phyloP scores from a whole-genome alignment of 2,888 invertebrate genomes.

The Eumerus sabulonum region DNA sequence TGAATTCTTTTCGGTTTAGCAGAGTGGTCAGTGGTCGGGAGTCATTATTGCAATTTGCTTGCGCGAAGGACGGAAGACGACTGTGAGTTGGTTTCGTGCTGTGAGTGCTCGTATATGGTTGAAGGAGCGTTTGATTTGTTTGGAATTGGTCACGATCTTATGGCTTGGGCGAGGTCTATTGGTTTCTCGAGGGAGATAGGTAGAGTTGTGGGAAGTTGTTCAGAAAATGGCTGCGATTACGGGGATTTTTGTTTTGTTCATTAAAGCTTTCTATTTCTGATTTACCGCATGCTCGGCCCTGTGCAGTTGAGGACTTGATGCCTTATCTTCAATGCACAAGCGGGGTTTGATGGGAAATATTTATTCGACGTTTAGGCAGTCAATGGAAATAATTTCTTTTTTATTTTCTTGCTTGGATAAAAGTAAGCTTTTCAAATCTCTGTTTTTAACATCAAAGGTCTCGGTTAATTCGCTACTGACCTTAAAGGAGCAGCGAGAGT shows the following conservation, averaged over 20 bases:
- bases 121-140: conserved; percentile 43
- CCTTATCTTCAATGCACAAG: too few species aligned
- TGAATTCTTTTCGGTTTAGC: conserved; percentile 16
- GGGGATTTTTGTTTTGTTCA: not conserved
- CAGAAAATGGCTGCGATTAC: conserved; percentile 4
- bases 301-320: too few species aligned
- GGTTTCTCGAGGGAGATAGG: conserved; percentile 13
- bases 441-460: too few species aligned
- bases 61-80: not conserved
- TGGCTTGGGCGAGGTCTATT: conserved; percentile 26
- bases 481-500: too few species aligned
- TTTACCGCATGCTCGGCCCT: too few species aligned
- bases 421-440: too few species aligned
- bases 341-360: too few species aligned
- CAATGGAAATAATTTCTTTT: too few species aligned
- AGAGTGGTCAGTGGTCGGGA: conserved; percentile 19
- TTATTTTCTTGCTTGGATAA: too few species aligned
- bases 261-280: too few species aligned
- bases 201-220: not conserved
- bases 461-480: too few species aligned
- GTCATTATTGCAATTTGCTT: conserved; percentile 45
- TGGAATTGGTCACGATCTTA: conserved; percentile 58
- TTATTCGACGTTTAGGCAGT: too few species aligned
- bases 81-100: conserved; percentile 33
- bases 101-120: conserved; percentile 17